Evolutionary conservation across 2,113 vertebrate species (phyloP).

Genomic region (Ibidorhyncha struthersii): DNA sequence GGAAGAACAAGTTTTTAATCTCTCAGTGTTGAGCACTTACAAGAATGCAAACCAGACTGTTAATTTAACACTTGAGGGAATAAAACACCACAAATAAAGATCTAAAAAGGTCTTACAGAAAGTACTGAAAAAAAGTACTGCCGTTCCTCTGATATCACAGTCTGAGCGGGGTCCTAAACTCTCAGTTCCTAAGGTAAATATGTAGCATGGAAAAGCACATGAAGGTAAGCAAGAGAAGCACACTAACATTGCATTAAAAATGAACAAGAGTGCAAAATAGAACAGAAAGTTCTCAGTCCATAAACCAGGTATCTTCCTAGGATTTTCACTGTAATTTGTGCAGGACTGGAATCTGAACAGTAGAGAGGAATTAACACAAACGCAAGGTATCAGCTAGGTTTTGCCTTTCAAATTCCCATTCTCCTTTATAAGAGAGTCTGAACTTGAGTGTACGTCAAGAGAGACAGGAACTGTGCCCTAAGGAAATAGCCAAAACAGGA

Average conservation of each 20-base stretch:
- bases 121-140: background rate
- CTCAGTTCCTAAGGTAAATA: background rate
- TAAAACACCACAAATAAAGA: background rate
- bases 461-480: background rate
- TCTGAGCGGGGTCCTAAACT: background rate
- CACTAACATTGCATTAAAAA: background rate
- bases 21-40: background rate
- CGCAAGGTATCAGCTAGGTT: background rate
- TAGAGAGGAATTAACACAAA: background rate
- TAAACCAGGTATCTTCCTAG: background rate
- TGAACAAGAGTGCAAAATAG: background rate
- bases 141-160: background rate
- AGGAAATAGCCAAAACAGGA: background rate
- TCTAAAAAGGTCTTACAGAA: background rate
- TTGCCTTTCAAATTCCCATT: background rate
- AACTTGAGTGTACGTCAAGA: accelerated
- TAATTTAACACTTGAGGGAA: background rate
- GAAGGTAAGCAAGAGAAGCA: background rate
- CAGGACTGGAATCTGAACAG: background rate
- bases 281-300: background rate
- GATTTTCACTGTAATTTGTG: background rate
- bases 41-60: background rate
- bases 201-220: background rate
- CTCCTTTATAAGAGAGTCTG: background rate
- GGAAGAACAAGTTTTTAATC: background rate